Conservation (phyloP, 2,888 invertebrate genomes). For the Pachliopta kotzebuea region DNA sequence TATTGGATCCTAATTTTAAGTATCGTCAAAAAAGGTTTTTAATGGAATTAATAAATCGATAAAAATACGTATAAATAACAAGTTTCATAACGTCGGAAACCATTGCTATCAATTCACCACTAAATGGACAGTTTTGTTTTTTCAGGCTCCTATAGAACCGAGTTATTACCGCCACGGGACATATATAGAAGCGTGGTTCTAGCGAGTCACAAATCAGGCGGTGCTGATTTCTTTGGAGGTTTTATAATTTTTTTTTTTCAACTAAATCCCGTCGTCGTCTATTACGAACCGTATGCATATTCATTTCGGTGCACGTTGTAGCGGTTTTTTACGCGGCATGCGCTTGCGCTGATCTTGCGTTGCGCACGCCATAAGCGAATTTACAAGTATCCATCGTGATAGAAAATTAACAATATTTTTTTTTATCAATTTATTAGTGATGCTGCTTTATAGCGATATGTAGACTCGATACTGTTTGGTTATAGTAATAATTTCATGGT, state of each 20-base stretch:
- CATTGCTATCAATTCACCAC: neutral
- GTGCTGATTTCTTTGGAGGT: slow-evolving; percentile 20
- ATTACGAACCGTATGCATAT: slow-evolving; percentile 25
- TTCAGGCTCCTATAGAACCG: slow-evolving; percentile 5
- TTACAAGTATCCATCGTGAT: slow-evolving; percentile 15
- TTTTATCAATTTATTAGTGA: slow-evolving; percentile 5
- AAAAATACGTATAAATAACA: too few relatives aligned
- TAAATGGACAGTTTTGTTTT: neutral
- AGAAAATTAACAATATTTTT: slow-evolving; percentile 9
- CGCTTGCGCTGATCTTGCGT: slow-evolving; percentile 26
- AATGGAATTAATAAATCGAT: too few relatives aligned
- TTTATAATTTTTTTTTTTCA: slow-evolving; percentile 16
- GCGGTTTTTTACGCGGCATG: slow-evolving; percentile 22
- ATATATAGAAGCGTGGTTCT: slow-evolving; percentile 17
- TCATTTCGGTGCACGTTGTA: slow-evolving; percentile 18
- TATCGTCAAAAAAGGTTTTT: too few relatives aligned
- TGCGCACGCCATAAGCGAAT: slow-evolving; percentile 22
- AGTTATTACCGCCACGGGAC: slow-evolving; percentile 7
- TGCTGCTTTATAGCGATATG: neutral
- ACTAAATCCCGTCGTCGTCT: slow-evolving; percentile 25
- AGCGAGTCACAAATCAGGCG: slow-evolving; percentile 15
- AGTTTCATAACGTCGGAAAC: too few relatives aligned
- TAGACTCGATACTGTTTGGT: too few relatives aligned
- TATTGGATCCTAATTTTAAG: too few relatives aligned
- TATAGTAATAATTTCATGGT: too few relatives aligned